Evolutionary conservation across 2,888 invertebrate species (phyloP).

Genomic region (Cephus pygmeus): DNA sequence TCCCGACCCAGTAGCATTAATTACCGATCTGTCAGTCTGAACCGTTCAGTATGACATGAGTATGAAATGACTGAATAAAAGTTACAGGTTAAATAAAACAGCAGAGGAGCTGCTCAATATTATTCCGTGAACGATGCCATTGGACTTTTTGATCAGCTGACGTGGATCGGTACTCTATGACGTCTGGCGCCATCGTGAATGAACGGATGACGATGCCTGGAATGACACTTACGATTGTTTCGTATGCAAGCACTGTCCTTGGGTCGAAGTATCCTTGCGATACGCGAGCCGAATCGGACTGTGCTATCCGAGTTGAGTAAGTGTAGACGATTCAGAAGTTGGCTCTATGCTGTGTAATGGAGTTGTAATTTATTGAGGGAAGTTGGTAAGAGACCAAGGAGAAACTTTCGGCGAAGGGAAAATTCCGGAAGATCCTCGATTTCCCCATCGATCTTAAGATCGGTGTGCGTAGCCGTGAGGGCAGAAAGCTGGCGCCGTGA

Average conservation of each 20-base stretch:
- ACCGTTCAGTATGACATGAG: not conserved
- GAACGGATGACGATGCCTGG: slow-evolving; percentile 21
- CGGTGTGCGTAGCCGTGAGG: not conserved
- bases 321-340: not conserved
- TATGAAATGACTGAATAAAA: not conserved
- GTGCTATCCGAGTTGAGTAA: not conserved
- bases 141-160: slow-evolving; percentile 12
- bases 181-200: slow-evolving; percentile 29
- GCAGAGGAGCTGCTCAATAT: not conserved
- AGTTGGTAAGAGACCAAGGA: not conserved
- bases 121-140: slow-evolving; percentile 13
- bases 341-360: not conserved
- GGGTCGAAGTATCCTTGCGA: slow-evolving; percentile 7
- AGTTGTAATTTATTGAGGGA: not conserved
- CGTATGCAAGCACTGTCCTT: slow-evolving; percentile 19
- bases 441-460: not conserved
- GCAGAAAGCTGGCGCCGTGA: slow-evolving; percentile 27
- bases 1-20: not conserved
- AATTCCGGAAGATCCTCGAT: not conserved
- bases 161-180: slow-evolving; percentile 17
- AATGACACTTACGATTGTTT: slow-evolving; percentile 28
- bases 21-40: not conserved
- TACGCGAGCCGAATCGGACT: slow-evolving; percentile 2
- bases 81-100: not conserved
- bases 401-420: not conserved